A percentile compares a stretch with the other conserved stretches of the same genome.
These are phyloP conservation scores for Sesamia nonagrioides DNA, from an alignment of 1,140 invertebrate genomes.

Conservation along the genomic window DNA sequence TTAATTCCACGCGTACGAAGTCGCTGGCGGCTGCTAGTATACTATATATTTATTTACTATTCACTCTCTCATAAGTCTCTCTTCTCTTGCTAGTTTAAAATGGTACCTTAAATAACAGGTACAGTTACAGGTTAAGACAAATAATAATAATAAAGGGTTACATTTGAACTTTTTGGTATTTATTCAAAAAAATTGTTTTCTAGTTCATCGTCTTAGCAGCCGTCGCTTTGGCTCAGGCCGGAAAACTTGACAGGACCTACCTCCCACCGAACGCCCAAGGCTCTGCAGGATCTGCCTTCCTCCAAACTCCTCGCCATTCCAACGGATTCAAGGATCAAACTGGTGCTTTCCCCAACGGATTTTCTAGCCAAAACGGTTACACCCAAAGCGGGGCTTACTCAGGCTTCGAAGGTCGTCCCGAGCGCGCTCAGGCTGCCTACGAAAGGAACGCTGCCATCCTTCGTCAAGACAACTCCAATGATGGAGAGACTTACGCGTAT, in stretches of 20 bases:
- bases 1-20: too few relatives aligned
- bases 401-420: constrained; percentile 53
- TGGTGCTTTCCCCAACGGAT: too few relatives aligned
- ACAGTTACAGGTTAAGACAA: too few relatives aligned
- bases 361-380: constrained; percentile 40
- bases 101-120: too few relatives aligned
- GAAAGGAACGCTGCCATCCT: constrained; percentile 79
- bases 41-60: too few relatives aligned
- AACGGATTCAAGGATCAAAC: too few relatives aligned
- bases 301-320: constrained; percentile 67
- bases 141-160: too few relatives aligned
- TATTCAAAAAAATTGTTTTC: constrained; percentile 55
- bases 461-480: constrained; percentile 60
- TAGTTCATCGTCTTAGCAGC: constrained; percentile 74
- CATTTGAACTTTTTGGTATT: too few relatives aligned
- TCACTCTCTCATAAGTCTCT: too few relatives aligned
- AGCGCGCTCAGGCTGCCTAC: constrained; percentile 72
- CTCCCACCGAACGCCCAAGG: constrained; percentile 88
- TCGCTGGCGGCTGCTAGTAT: too few relatives aligned
- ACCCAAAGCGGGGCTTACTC: constrained; percentile 40
- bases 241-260: constrained; percentile 88
- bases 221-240: constrained; percentile 64
- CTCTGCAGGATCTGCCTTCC: constrained; percentile 83
- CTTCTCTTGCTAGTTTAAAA: too few relatives aligned
- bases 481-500: constrained; percentile 75